Evolutionary conservation across 2,797 vertebrate genomes (phyloP), one percentile per base, ranked within the genome.

Genomic region (Australoheros facetus): DNA sequence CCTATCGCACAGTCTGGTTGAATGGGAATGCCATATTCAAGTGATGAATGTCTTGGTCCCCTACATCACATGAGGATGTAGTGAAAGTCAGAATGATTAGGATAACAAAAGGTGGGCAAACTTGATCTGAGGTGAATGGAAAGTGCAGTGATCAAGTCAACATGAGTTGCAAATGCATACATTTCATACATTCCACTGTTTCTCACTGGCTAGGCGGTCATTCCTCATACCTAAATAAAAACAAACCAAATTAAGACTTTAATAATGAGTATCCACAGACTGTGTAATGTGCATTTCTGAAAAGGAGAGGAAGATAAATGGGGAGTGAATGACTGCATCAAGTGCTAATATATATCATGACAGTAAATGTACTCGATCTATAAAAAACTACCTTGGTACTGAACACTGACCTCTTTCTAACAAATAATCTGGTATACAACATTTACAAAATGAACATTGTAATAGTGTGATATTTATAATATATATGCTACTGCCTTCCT

Each of bases 381-480:
- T 94, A 93, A 93, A 94, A 95, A 94, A 94, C 93, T 93, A 95
- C 92, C 92, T 86, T 90, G 91, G 93, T 95, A 94, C 92, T 93
- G 88, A 95, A 95, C 94, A 94, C 92, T 85, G 92, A 90, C 84
- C 93, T 93, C 92, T 94, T 88, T 93, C 94, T 94, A 95, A 93
- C 93, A 93, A 93, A 93, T 93, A 92, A 94, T 94, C 93, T 95
- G 92, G 91, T 95, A 93, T 95, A 95, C 92, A 95, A 93, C 94
- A 94, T 94, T 94, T 93, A 94, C 92, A 95, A 95, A 95, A 94
- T 94, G 70, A 91, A 93, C 91, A 93, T 94, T 78, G 84, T 92
- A 93, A 91, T 94, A 93, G 92, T 94, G 92, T 93, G 85, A 91
- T 93, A 89, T 91, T 88, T 89, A 88, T 92, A 92, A 90, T 93